Evolutionary conservation across 2,888 invertebrate genomes (phyloP).

Genomic region (Cremastinae sp.): DNA sequence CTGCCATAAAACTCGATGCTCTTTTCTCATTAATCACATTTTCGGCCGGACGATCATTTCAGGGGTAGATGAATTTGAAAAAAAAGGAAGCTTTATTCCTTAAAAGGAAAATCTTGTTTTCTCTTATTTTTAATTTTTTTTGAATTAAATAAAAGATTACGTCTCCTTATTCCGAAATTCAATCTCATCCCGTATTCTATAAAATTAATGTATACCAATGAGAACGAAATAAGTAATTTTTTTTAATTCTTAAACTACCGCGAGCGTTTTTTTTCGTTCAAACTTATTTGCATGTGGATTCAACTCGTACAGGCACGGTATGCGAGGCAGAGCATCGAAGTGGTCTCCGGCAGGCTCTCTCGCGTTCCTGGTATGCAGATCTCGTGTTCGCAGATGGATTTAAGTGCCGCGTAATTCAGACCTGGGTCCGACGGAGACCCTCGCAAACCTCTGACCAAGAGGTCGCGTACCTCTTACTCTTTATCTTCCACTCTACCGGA

Average conservation of each 20-base stretch:
- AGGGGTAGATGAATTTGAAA: constrained; percentile 4
- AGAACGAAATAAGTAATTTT: constrained; percentile 9
- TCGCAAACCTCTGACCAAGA: constrained; percentile 61
- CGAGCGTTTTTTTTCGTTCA: constrained; percentile 37
- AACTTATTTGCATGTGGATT: constrained; percentile 24
- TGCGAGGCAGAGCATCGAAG: constrained; percentile 45
- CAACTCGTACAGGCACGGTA: constrained; percentile 43
- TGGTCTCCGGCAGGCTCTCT: constrained; percentile 55
- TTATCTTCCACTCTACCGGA: constrained; percentile 45
- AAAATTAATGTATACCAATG: neutral
- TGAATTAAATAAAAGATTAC: no score
- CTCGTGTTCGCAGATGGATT: constrained; percentile 71
- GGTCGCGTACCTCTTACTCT: constrained; percentile 56
- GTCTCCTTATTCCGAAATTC: no score
- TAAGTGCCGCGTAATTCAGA: constrained; percentile 75
- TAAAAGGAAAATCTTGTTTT: neutral
- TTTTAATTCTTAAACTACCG: constrained; percentile 11
- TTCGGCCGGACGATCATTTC: constrained; percentile 31
- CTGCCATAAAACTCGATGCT: neutral
- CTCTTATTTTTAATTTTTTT: constrained; percentile 1
- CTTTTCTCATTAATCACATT: constrained; percentile 58
- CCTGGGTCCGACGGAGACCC: constrained; percentile 55
- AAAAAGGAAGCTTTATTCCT: constrained; percentile 23
- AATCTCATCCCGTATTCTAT: no score
- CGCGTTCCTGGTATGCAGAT: constrained; percentile 73